Evolutionary conservation across 2,113 vertebrate genomes (phyloP), one percentile per base, ranked within the genome.

Genomic region (Bubo scandiacus): DNA sequence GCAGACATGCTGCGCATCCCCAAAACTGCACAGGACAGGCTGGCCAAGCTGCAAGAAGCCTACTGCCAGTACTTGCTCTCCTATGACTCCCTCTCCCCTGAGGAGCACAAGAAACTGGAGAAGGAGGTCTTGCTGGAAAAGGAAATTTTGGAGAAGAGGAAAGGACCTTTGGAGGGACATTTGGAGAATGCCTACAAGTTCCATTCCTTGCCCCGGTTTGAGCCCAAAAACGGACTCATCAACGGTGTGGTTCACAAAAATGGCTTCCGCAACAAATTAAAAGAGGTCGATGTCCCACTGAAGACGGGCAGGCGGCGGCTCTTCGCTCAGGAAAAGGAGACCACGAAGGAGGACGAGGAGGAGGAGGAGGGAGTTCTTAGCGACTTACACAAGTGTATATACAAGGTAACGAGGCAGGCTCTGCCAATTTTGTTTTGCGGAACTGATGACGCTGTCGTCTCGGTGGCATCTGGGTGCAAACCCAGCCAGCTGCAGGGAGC

Each of bases 11-110:
- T 99, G 96, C 99, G 99, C 83, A 99, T 99, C 98, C 99, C 99
- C 43, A 99, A 98, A 97, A 99, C 99, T 26, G 99, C 99, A 95
- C 99, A 99, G 98, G 99, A 99, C 98, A 99, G 99, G 71, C 98
- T 99, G 98, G 99, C 99, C 97, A 99, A 99, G 98, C 98, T 99
- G 77, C 99, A 99, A 98, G 99, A 99, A 97, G 99, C 99, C 59
- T 99, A 99, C 97, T 99, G 99, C 97, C 99, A 99, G 98, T 99
- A 99, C 98, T 98, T 99, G 97, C 99, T 99, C 88, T 99, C 99
- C 93, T 99, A 99, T 0, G 99, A 99, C 98, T 99, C 99, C 70
- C 98, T 99, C 86, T 98, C 98, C 65, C 97, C 98, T 0, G 99
- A 99, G 96, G 99, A 99, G 98, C 99, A 99, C 97, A 98, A 98